Percentiles rank a stretch among this genome's conserved stretches.
phyloP scores from a whole-genome alignment of 2,888 invertebrate species.

The Heliconius charithonia region DNA sequence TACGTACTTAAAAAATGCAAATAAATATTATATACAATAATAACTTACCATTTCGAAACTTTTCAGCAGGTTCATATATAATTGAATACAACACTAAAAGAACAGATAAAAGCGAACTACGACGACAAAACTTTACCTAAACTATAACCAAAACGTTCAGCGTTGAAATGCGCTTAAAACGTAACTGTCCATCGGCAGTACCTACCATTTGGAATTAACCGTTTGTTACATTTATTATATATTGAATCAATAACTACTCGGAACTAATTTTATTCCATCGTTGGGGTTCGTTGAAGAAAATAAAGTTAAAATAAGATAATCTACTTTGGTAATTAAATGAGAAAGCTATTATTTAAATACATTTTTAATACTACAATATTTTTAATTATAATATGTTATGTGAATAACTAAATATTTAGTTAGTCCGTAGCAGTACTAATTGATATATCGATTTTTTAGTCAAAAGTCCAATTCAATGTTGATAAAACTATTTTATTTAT shows the following conservation, averaged over 20 bases:
- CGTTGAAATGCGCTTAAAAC: conserved; percentile 4
- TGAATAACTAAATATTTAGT: no score
- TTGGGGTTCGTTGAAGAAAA: conserved; percentile 23
- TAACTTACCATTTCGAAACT: background rate
- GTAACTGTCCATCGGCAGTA: conserved; percentile 10
- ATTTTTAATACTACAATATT: background rate
- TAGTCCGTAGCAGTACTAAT: background rate
- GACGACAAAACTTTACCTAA: background rate
- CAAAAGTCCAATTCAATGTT: no score
- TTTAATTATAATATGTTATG: background rate
- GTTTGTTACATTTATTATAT: conserved; percentile 20
- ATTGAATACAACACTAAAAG: background rate
- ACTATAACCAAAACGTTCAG: background rate
- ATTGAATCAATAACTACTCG: conserved; percentile 19
- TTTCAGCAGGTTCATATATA: background rate
- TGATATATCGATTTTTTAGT: background rate
- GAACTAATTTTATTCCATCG: conserved; percentile 18
- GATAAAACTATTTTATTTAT: no score
- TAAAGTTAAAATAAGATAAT: background rate
- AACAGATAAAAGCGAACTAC: background rate
- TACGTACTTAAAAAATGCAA: no score
- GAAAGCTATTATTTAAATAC: background rate
- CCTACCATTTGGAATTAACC: background rate
- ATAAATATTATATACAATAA: background rate
- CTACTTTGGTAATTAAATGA: no score